Evolutionary conservation across 1,140 invertebrate genomes (phyloP), one percentile per base, ranked within the genome.

Genomic region (Tenebrio molitor): DNA sequence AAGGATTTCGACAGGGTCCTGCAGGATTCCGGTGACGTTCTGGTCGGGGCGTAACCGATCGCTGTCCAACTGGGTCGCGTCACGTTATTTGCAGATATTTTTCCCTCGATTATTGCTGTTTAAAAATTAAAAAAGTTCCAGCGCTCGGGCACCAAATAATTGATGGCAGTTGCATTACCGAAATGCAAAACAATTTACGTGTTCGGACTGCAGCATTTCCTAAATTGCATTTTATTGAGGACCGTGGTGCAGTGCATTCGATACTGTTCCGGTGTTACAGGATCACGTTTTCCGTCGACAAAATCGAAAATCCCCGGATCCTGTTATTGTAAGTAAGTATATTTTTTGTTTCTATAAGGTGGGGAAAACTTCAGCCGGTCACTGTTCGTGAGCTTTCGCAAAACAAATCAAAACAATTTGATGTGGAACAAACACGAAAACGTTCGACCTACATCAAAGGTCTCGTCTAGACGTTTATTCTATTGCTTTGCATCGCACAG

Each of bases 401-500:
- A 21, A 50, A 50, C n/a, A 58, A 58, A 58, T 58, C 50, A 50
- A 25, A 29, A 29, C 19, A 23, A 12, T 58, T 58, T 58, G 50
- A 58, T 58, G 29, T 8, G 29, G 10, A 58, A 58, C 12, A 25
- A 58, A 58, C 50, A 58, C 1, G n/a, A 25, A 58, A 58, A 14
- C 50, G 50, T 21, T 58, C 23, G 50, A 58, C 50, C 50, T 58
- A 58, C 50, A 58, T 58, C 50, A 58, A 58, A 58, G 50, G 21
- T 58, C 23, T 16, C 50, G 50, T 58, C 50, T 58, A 58, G 50
- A 58, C 50, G 50, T 58, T 23, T 8, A 58, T 58, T 58, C 50
- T 29, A 58, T 58, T 58, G 50, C 50, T 58, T 58, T 58, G 50
- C 50, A 58, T 58, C 23, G 50, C 50, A 58, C 50, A 58, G 50